A percentile compares a stretch with the other conserved stretches of the same genome.
Conservation (phyloP, 2,888 invertebrate genomes). For the Toxonevra muliebris region DNA sequence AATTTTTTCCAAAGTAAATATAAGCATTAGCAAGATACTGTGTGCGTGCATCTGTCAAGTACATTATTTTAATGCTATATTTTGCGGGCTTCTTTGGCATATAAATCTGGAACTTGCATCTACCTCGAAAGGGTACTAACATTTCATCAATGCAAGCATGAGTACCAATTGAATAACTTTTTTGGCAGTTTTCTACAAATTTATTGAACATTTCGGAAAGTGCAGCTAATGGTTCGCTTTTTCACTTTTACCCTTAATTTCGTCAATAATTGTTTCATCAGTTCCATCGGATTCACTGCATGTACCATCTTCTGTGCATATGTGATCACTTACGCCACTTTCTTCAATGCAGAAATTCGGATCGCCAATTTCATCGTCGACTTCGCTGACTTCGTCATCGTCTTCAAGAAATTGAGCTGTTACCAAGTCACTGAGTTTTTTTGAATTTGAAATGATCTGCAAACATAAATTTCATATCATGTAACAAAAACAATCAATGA, state of each 20-base stretch:
- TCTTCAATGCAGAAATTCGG: constrained; percentile 33
- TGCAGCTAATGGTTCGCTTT: constrained; percentile 27
- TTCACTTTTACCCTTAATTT: not conserved
- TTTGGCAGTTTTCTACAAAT: constrained; percentile 29
- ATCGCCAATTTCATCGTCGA: constrained; percentile 36
- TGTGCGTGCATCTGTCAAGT: constrained; percentile 33
- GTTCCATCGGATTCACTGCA: constrained; percentile 26
- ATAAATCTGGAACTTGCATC: constrained; percentile 38
- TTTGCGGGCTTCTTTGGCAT: constrained; percentile 41
- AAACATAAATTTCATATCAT: constrained; percentile 13
- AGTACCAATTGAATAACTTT: constrained; percentile 32
- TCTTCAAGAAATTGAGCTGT: too few relatives aligned
- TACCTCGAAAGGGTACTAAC: constrained; percentile 38
- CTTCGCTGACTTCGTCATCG: constrained; percentile 18
- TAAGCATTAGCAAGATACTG: constrained; percentile 32
- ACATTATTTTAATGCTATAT: constrained; percentile 39
- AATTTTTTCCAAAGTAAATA: constrained; percentile 29
- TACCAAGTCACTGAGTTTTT: not conserved
- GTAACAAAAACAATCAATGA: constrained; percentile 20
- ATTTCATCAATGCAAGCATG: constrained; percentile 39
- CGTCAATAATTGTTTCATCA: constrained; percentile 18
- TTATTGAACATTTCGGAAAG: constrained; percentile 27
- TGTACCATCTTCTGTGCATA: constrained; percentile 30
- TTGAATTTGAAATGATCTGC: too few relatives aligned
- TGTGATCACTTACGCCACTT: constrained; percentile 29